These are phyloP conservation scores for Dynastes grantii DNA, from an alignment of 2,888 invertebrate species.

Conservation along the genomic window DNA sequence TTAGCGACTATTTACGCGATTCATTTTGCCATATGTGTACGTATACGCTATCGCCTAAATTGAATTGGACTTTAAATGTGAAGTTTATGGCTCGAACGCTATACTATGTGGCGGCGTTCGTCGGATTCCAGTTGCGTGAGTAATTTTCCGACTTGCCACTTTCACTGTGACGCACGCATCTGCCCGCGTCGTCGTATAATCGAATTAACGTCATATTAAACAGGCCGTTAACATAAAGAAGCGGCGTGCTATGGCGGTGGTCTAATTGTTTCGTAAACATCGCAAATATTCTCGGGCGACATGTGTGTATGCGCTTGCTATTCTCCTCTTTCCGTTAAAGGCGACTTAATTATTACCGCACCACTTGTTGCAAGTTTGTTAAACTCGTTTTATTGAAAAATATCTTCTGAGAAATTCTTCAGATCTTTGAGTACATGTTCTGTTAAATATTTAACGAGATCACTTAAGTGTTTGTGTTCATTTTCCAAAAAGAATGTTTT, in stretches of 20 bases:
- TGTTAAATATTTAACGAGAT: too few relatives aligned
- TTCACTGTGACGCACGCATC: conserved; percentile 37
- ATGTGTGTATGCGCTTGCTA: neutral
- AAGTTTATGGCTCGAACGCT: conserved; percentile 5
- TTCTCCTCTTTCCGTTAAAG: neutral
- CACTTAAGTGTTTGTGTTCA: too few relatives aligned
- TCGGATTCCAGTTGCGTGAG: conserved; percentile 41
- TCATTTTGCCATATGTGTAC: neutral
- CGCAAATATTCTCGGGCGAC: conserved; percentile 36
- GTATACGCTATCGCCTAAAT: neutral
- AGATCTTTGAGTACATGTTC: too few relatives aligned
- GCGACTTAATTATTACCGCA: conserved; percentile 12
- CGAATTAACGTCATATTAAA: conserved; percentile 44
- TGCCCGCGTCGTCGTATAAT: conserved; percentile 26
- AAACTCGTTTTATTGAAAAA: neutral
- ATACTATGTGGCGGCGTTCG: neutral
- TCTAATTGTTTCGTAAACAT: conserved; percentile 41
- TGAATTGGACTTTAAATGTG: neutral
- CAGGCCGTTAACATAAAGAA: conserved; percentile 33
- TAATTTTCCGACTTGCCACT: conserved; percentile 44
- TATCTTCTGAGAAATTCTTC: neutral
- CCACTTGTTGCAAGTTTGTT: conserved; percentile 30
- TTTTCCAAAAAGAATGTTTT: too few relatives aligned
- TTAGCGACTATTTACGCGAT: too few relatives aligned
- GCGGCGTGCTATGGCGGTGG: neutral